A percentile compares a stretch with the other conserved stretches of the same genome.
These are phyloP conservation scores for Schizopygopsis pylzovi DNA, from an alignment of 2,797 vertebrate species.

Conservation along the genomic window DNA sequence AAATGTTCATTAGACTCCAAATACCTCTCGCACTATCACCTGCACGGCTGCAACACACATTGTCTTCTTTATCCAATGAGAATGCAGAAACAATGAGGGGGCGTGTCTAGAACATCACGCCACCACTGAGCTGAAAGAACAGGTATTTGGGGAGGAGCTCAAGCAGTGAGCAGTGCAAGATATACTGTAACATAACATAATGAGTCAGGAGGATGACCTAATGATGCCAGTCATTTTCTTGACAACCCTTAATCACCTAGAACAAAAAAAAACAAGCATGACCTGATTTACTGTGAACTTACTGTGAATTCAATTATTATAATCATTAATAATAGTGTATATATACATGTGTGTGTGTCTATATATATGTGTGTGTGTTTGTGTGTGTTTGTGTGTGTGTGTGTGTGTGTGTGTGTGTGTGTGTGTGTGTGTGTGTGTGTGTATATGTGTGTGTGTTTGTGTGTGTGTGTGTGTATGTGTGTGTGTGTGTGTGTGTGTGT, in stretches of 20 bases:
- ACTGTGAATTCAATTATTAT: not conserved
- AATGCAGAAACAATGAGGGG: not conserved
- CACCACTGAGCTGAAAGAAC: constrained; percentile 33
- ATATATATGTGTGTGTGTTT: not conserved
- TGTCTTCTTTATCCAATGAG: constrained; percentile 3
- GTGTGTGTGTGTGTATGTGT: too few relatives aligned
- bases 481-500: not conserved
- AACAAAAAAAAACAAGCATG: not conserved
- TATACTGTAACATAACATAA: not conserved
- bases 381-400: not conserved
- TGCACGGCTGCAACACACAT: not conserved
- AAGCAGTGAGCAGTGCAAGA: not conserved
- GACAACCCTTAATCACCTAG: not conserved
- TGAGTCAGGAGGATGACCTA: not conserved
- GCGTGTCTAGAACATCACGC: constrained; percentile 22
- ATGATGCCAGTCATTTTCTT: not conserved
- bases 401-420: too few relatives aligned
- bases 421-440: too few relatives aligned
- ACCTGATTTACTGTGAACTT: not conserved
- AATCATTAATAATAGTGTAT: not conserved
- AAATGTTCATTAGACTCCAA: not conserved
- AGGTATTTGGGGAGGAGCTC: constrained; percentile 18
- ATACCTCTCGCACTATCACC: not conserved
- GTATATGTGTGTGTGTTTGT: not conserved
- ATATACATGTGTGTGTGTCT: not conserved